Conservation (phyloP, 30 jellyfish, hydroid and myxozoan species). For the Hydractinia echinata region DNA sequence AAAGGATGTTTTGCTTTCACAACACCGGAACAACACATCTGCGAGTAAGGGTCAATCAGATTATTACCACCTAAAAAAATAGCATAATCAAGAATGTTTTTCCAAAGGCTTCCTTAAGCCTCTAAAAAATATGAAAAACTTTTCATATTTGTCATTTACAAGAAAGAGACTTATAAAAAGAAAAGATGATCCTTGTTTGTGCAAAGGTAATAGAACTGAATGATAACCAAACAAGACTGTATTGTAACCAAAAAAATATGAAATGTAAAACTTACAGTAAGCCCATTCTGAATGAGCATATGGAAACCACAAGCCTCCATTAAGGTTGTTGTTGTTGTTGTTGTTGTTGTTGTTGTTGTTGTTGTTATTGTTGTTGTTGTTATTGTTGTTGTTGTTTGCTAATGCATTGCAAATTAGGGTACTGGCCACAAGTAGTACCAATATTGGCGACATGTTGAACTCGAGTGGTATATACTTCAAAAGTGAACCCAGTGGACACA, state of each 20-base stretch:
- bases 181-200: too few species aligned
- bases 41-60: conserved; percentile 5
- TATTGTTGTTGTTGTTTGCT: conserved; percentile 17
- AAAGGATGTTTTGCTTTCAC: neutral
- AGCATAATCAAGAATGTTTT: too few species aligned
- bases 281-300: neutral
- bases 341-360: conserved; percentile 12
- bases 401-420: neutral
- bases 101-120: too few species aligned
- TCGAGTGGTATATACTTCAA: neutral
- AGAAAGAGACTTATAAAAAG: too few species aligned
- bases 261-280: neutral
- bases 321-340: neutral
- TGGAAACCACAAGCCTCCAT: conserved; percentile 11
- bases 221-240: too few species aligned
- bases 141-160: too few species aligned
- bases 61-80: neutral
- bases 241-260: neutral
- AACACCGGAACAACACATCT: neutral
- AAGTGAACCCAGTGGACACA: neutral
- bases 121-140: too few species aligned
- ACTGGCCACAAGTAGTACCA: neutral
- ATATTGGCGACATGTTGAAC: neutral
- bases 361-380: conserved; percentile 13
- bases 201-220: too few species aligned